Base-by-base conservation (phyloP, 2,888 invertebrate genomes). In the Bellardia bayeri region DNA sequence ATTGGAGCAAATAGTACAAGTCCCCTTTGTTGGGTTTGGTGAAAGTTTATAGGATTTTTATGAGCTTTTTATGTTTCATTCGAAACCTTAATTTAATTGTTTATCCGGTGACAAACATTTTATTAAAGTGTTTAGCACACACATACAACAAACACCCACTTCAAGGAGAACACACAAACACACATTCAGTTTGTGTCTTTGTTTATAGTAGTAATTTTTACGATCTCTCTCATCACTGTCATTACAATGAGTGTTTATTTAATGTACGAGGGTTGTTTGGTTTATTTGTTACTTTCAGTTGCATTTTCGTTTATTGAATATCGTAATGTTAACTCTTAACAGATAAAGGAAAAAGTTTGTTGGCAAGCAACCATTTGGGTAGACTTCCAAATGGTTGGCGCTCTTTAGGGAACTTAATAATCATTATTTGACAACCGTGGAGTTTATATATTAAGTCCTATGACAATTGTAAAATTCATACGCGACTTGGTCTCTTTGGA, bases 21-120 rank as follows among this genome's bases (percentile, higher is more conserved):
- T 75, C 71, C 37, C 8, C 13, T 54, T 63, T 63, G 69, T 74
- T 66, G 49, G 81, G 42, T 30, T 76, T 80, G 79, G 64, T 85
- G 75, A 82, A 72, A 88, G 83, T 87, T 93, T 93, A 93, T 92
- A 90, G 90, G 90, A 90, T 90, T 93, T 93, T 93, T 93, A 93
- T 92, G 93, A 90, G 90, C 90, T 91, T 91, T 93, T 93, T 93
- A 93, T 93, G 93, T 92, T 90, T 91, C 90, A 92, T 93, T 93
- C 91, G 91, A 76, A 93, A 93, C 93, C 92, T 93, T 93, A 93
- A 93, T 93, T 93, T 93, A 93, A 93, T 93, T 93, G 93, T 93
- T 93, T 93, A 93, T 92, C 93, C 93, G 93, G 93, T 93, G 93
- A 93, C 93, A 93, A 93, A 91, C 91, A 93, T 93, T 92, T 91